Evolutionary conservation across 2,888 invertebrate species (phyloP).

Genomic region (Drosophila recens): DNA sequence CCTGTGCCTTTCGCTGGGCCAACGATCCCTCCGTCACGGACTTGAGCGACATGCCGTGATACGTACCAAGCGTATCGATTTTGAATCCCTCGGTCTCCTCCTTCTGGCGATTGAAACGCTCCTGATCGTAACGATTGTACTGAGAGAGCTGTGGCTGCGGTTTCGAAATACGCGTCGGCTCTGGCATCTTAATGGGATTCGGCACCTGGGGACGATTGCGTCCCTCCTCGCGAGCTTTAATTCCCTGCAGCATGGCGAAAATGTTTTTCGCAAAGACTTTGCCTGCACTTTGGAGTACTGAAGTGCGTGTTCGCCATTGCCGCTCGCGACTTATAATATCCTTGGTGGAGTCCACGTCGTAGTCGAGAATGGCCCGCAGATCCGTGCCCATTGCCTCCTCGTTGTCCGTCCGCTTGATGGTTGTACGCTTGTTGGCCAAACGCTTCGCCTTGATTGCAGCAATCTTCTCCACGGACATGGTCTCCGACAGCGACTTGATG

Average conservation of each 20-base stretch:
- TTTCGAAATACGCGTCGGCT: conserved; percentile 85
- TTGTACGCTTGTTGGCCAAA: conserved; percentile 97
- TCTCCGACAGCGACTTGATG: conserved; percentile 97
- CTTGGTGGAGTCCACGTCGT: conserved; percentile 97
- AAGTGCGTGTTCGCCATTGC: conserved; percentile 97
- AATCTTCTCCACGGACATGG: conserved; percentile 99
- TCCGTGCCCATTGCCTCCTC: conserved; percentile 94
- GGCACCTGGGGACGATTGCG: conserved; percentile 87
- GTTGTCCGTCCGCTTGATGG: conserved; percentile 96
- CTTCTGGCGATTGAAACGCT: conserved; percentile 96
- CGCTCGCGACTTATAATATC: conserved; percentile 98
- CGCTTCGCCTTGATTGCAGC: conserved; percentile 99
- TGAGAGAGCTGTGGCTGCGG: conserved; percentile 88
- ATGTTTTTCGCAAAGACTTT: conserved; percentile 98
- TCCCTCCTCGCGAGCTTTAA: conserved; percentile 97
- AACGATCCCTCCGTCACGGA: conserved; percentile 97
- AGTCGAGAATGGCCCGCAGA: conserved; percentile 94
- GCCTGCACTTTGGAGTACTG: conserved; percentile 97
- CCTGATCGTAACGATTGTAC: conserved; percentile 99
- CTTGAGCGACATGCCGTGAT: conserved; percentile 98
- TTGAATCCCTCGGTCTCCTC: conserved; percentile 99
- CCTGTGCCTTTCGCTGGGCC: conserved; percentile 87
- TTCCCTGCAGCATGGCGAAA: conserved; percentile 94
- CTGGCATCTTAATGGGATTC: conserved; percentile 86
- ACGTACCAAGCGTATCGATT: conserved; percentile 99